Evolutionary conservation across 1,140 invertebrate species (phyloP).

Genomic region (Drosophila pachea): DNA sequence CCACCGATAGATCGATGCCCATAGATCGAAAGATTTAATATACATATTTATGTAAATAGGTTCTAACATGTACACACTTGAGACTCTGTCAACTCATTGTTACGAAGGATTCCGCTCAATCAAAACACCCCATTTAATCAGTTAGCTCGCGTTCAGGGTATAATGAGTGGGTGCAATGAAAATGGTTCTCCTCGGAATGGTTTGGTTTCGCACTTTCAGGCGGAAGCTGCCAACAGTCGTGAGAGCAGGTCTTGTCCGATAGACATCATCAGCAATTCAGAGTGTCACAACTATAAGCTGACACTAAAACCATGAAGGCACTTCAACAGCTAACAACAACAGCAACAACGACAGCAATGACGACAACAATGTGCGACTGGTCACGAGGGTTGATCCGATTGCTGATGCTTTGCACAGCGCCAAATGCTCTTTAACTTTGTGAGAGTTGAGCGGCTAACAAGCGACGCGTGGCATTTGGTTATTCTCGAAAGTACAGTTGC

Average conservation of each 20-base stretch:
- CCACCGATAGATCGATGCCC: too few relatives aligned
- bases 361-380: slow-evolving; percentile 25
- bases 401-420: slow-evolving; percentile 26
- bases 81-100: too few relatives aligned
- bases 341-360: slow-evolving; percentile 26
- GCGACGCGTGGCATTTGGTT: slow-evolving; percentile 64
- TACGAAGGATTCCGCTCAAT: neutral
- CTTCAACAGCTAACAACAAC: slow-evolving; percentile 61
- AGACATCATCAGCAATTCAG: slow-evolving; percentile 38
- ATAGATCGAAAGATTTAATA: too few relatives aligned
- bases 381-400: slow-evolving; percentile 43
- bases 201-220: slow-evolving; percentile 65
- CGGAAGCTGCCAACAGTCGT: slow-evolving; percentile 23
- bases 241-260: slow-evolving; percentile 42
- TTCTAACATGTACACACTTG: too few relatives aligned
- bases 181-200: too few relatives aligned
- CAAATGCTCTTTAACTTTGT: slow-evolving; percentile 59
- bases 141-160: neutral
- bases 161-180: slow-evolving; percentile 17
- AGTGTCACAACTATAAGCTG: slow-evolving; percentile 75
- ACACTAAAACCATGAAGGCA: slow-evolving; percentile 71
- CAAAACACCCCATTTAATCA: neutral
- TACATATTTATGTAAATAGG: too few relatives aligned
- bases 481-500: slow-evolving; percentile 69
- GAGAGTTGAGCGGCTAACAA: slow-evolving; percentile 44